phyloP scores from a whole-genome alignment of 1,140 invertebrate species.

The Homalodisca vitripennis region DNA sequence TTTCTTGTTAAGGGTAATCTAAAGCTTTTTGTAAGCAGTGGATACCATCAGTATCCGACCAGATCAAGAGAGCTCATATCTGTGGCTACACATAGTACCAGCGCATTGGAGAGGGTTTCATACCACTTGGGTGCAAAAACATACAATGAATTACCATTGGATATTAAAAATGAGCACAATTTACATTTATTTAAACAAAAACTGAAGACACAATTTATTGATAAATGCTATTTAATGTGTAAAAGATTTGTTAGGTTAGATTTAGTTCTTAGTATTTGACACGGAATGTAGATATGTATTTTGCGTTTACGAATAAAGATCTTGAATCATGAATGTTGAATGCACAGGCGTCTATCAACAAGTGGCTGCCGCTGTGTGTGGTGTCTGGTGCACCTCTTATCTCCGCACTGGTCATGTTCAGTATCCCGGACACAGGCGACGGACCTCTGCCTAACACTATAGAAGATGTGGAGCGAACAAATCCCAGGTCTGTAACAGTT shows the following conservation, averaged over 20 bases:
- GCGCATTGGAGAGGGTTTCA: no score
- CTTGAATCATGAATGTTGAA: neutral
- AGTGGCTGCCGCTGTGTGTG: neutral
- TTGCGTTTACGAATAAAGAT: neutral
- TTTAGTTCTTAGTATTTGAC: neutral
- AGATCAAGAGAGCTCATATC: no score
- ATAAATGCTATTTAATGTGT: neutral
- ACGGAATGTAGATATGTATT: neutral
- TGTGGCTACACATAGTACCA: no score
- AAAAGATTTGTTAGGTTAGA: neutral
- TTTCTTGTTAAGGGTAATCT: no score
- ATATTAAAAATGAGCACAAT: no score
- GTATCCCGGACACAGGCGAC: neutral
- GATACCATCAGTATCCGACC: no score
- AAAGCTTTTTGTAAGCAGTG: no score
- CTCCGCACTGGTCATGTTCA: neutral
- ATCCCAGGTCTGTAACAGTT: no score
- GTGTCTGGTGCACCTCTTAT: no score
- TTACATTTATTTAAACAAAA: no score
- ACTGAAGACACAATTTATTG: neutral
- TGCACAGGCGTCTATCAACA: neutral
- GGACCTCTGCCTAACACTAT: neutral
- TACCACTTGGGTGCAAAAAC: no score
- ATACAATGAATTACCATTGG: no score
- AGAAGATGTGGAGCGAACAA: neutral